Evolutionary conservation across 2,113 vertebrate species (phyloP).

Genomic region (Alligator sinensis): DNA sequence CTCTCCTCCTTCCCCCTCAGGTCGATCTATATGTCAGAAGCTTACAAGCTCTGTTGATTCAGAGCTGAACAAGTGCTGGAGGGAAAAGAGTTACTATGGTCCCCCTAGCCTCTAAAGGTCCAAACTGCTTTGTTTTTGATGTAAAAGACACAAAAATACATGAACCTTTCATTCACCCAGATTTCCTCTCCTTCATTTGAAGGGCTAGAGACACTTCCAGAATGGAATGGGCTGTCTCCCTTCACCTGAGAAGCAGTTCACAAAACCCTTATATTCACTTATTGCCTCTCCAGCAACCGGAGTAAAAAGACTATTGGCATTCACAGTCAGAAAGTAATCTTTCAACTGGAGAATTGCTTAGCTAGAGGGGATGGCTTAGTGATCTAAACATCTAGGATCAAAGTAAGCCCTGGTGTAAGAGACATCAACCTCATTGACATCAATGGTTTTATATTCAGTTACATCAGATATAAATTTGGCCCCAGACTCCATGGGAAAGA

Average conservation of each 20-base stretch:
- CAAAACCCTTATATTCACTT: not conserved
- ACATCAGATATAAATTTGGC: not conserved
- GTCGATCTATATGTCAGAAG: constrained; percentile 55
- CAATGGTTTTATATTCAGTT: not conserved
- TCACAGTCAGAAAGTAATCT: constrained; percentile 30
- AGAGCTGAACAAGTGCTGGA: constrained; percentile 46
- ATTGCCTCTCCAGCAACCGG: not conserved
- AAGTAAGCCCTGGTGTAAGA: constrained; percentile 35
- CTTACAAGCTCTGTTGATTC: constrained; percentile 66
- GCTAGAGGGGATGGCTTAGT: constrained; percentile 39
- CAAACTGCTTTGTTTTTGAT: constrained; percentile 26
- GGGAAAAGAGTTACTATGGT: not conserved
- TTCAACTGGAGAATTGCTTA: constrained; percentile 22
- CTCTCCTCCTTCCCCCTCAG: constrained; percentile 43
- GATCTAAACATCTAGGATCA: constrained; percentile 31
- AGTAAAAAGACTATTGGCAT: constrained; percentile 26
- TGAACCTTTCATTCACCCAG: constrained; percentile 4
- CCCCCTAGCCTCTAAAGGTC: constrained; percentile 7
- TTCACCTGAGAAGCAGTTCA: constrained; percentile 9
- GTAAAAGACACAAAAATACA: constrained; percentile 30
- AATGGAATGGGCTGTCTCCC: not conserved
- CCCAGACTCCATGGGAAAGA: not conserved
- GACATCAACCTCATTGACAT: not conserved
- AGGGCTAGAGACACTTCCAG: constrained; percentile 4
- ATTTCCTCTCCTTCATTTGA: not conserved